Base-by-base conservation (phyloP, 2,797 vertebrate genomes). In the Acomys russatus region DNA sequence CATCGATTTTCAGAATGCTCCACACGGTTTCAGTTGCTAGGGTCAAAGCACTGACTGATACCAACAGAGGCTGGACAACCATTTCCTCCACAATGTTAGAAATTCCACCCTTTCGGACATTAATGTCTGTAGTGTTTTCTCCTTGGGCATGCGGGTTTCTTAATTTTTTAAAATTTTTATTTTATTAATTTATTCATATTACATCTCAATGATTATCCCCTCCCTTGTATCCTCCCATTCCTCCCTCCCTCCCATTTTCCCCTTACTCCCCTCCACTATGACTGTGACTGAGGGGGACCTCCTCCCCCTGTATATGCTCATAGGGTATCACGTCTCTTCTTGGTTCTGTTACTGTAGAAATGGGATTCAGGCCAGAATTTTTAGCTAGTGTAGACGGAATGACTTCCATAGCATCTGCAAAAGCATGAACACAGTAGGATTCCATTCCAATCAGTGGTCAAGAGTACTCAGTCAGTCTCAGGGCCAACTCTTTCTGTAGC, bases 1-100 rank as follows among this genome's bases (percentile, higher is more conserved):
- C 99, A 73, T 99, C 99, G 0, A 99, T 99, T 99, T 99, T 99
- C 64, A 99, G 99, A 98, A 99, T 99, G 98, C 99, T 99, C 98
- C 99, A 99, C 96, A 99, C 99, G 0, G 99, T 99, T 98, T 99
- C 99, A 9, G 99, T 99, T 17, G 99, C 99, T 0, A 99, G 98
- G 28, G 99, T 99, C 97, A 99, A 96, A 0, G 99, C 99, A 0
- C 99, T 99, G 98, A 99, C 94, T 28, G 99, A 99, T 28, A 99
- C 99, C 88, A 99, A 98, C 49, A 99, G 97, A 0, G 99, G 99
- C 97, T 99, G 99, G 44, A 99, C 99, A 35, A 99, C 99, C 44
- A 44, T 44, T 44, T 44, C 44, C 44, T 44, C 44, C 44, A 44
- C 3, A 44, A 44, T 44, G 44, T 44, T 44, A 44, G 44, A 44